Evolutionary conservation across 2,113 vertebrate genomes (phyloP).

Genomic region (Sebastes schlegelii): DNA sequence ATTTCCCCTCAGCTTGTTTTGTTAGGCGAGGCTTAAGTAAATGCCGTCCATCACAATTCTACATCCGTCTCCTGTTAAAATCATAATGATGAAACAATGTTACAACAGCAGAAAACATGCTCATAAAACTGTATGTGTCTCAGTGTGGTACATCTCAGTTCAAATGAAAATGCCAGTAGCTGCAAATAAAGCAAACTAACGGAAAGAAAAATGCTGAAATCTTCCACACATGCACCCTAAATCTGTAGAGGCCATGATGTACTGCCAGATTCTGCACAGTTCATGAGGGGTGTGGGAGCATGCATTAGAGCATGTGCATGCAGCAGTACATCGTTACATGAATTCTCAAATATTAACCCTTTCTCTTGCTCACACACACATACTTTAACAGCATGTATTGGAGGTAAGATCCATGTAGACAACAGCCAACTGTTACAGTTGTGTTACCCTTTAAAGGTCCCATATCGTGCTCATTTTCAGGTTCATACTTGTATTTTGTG

Average conservation of each 20-base stretch:
- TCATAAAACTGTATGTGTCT: background rate
- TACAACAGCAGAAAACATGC: background rate
- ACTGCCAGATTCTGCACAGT: conserved; percentile 20
- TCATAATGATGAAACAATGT: background rate
- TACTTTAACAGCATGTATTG: background rate
- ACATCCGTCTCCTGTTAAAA: background rate
- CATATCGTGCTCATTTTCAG: no score
- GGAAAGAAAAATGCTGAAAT: conserved; percentile 16
- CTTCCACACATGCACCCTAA: conserved; percentile 18
- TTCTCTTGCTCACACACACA: background rate
- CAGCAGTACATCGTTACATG: background rate
- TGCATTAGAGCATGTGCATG: conserved; percentile 4
- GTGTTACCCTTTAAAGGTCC: background rate
- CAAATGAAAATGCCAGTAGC: conserved; percentile 8
- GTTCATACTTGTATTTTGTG: no score
- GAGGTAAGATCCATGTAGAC: background rate
- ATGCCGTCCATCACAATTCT: background rate
- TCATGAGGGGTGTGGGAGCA: background rate
- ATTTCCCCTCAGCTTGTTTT: background rate
- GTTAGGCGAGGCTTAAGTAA: background rate
- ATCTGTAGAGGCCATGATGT: conserved; percentile 36
- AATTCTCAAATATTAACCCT: conserved; percentile 15
- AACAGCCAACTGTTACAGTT: background rate
- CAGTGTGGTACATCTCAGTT: conserved; percentile 1
- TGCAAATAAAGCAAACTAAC: conserved; percentile 22